Conservation (phyloP, 2,888 invertebrate species). For the Lycocerus yunnanus region DNA sequence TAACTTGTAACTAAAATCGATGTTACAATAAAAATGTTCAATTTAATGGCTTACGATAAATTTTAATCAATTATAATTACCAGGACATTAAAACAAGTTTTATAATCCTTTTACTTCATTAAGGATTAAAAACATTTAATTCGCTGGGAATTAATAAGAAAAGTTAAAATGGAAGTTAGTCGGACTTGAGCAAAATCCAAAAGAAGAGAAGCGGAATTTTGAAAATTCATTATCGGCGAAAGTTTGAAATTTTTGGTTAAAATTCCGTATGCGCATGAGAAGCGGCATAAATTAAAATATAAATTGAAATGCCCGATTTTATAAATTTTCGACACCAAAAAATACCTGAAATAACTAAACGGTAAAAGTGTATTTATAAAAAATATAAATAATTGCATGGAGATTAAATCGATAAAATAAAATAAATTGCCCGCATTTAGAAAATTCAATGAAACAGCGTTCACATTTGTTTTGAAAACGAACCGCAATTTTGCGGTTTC, state of each 20-base stretch:
- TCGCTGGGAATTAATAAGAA: not conserved
- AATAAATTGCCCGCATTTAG: not conserved
- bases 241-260: not conserved
- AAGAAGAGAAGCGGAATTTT: not conserved
- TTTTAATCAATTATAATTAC: not conserved
- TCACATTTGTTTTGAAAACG: not conserved
- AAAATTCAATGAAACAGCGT: not conserved
- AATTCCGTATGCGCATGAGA: not conserved
- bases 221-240: not conserved
- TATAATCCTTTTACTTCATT: not conserved
- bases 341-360: not conserved
- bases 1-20: not conserved
- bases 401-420: not conserved
- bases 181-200: not conserved
- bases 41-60: not conserved
- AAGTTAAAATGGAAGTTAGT: not conserved
- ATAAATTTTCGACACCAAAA: not conserved
- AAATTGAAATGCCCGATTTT: not conserved
- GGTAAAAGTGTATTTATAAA: not conserved
- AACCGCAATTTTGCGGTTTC: slow-evolving; percentile 22
- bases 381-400: not conserved
- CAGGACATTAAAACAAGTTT: not conserved
- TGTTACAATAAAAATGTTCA: not conserved
- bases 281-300: not conserved
- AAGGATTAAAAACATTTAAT: not conserved